Evolutionary conservation across 1,140 invertebrate genomes (phyloP), one percentile per base, ranked within the genome.

Genomic region (Idris sp.): DNA sequence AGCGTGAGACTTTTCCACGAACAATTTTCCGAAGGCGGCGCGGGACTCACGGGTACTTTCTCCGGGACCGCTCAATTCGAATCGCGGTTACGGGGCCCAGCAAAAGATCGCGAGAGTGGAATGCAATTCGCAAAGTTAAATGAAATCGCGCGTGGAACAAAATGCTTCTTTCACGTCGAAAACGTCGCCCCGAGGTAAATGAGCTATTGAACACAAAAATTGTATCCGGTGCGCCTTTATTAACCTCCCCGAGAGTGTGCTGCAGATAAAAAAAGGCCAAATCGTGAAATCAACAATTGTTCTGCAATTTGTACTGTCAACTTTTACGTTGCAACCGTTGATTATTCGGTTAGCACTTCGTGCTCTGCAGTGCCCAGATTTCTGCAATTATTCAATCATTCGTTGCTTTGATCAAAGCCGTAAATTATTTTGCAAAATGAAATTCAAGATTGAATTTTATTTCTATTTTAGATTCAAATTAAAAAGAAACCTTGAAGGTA

Each of bases 111-210:
- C 53, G 43, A 53, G 46, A 59, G 38, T 22, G 30, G 33, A 62
- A 64, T 58, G 68, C 58, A 41, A 62, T 49, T 72, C 53, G 51
- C 35, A 22, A 13, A 69, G 53, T 59, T 68, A 65, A 74, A 77
- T 77, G 75, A 74, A 77, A 77, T 65, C 58, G 71, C 65, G 62
- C 71, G 67, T 59, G 40, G 46, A 77, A 69, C 65, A 41, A 69
- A 77, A 74, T 59, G 53, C 59, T 67, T 73, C 65, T 58, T 62
- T 69, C 48, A 72, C 58, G 73, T 75, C 65, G 56, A 51, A 64
- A 77, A 74, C 54, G 72, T 77, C 72, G 72, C 78, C 56, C 44
- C 33, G 22, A 44, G 22, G 53, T 62, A 62, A 58, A 36, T 18
- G 15, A 14, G 18, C 9, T n/a, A n/a, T n/a, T 25, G 30, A 31